phyloP scores from a whole-genome alignment of 2,888 invertebrate species.

The Rhimphoctona megacephalus region DNA sequence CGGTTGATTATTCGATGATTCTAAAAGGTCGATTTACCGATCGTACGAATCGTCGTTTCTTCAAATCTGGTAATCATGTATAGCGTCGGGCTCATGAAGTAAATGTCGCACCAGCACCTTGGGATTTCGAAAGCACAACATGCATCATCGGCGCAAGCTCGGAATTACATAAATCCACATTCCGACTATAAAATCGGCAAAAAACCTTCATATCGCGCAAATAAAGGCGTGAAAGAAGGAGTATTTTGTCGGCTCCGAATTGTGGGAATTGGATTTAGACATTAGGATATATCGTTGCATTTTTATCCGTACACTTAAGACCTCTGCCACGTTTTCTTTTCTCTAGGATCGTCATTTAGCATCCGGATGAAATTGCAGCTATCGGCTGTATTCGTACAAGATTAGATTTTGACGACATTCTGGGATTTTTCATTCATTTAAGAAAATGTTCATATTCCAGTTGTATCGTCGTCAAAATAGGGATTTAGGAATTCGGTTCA shows the following conservation, averaged over 20 bases:
- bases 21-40: slow-evolving; percentile 40
- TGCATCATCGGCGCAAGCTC: slow-evolving; percentile 85
- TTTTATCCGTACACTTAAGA: slow-evolving; percentile 43
- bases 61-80: slow-evolving; percentile 53
- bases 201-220: slow-evolving; percentile 26
- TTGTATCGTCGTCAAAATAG: slow-evolving; percentile 44
- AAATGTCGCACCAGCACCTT: slow-evolving; percentile 82
- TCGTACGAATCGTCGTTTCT: slow-evolving; percentile 73
- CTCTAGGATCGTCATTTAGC: not conserved
- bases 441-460: slow-evolving; percentile 34
- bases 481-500: slow-evolving; percentile 31
- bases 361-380: slow-evolving; percentile 59
- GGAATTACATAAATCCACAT: slow-evolving; percentile 76
- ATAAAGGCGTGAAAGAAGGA: slow-evolving; percentile 30
- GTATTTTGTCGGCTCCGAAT: slow-evolving; percentile 43
- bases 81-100: slow-evolving; percentile 78
- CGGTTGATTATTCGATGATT: slow-evolving; percentile 71
- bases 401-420: slow-evolving; percentile 32
- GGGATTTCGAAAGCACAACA: slow-evolving; percentile 84
- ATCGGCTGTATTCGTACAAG: slow-evolving; percentile 29
- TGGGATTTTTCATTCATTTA: slow-evolving; percentile 12
- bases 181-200: slow-evolving; percentile 42
- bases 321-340: slow-evolving; percentile 18
- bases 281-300: slow-evolving; percentile 59
- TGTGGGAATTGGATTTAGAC: slow-evolving; percentile 56